These are phyloP conservation scores for Lytechinus pictus DNA, from an alignment of 35 echinoderm and acorn worm genomes.

Conservation along the genomic window DNA sequence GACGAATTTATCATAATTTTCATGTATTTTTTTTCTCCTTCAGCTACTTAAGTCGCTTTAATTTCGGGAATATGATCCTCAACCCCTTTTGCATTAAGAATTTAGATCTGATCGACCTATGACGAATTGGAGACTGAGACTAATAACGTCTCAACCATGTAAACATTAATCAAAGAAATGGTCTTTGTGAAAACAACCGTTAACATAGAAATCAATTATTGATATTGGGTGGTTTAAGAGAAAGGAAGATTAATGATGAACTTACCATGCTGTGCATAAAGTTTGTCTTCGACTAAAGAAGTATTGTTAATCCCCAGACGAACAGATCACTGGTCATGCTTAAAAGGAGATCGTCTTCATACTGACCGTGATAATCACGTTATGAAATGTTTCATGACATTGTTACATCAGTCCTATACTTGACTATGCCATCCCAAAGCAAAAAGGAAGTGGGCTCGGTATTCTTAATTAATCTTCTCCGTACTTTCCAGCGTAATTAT, in stretches of 20 bases:
- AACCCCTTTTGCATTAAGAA: too few relatives aligned
- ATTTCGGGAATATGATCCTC: too few relatives aligned
- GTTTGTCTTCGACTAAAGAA: neutral
- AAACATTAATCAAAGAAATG: too few relatives aligned
- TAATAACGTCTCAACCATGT: too few relatives aligned
- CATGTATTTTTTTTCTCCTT: too few relatives aligned
- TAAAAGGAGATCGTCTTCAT: neutral
- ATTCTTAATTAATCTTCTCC: slow-evolving; percentile 46
- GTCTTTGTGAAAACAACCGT: too few relatives aligned
- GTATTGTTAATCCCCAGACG: neutral
- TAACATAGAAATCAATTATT: too few relatives aligned
- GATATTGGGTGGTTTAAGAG: neutral
- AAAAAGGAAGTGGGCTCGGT: neutral
- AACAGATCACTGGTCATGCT: neutral
- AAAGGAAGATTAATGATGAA: neutral
- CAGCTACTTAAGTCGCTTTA: too few relatives aligned
- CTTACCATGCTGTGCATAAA: neutral
- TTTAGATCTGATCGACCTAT: too few relatives aligned
- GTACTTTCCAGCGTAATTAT: neutral
- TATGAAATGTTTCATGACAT: slow-evolving; percentile 26
- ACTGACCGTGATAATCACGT: neutral
- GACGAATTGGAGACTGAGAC: too few relatives aligned
- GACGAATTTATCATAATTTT: too few relatives aligned
- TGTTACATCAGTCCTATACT: slow-evolving; percentile 16
- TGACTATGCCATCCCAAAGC: neutral